Percentiles rank a stretch among this genome's conserved stretches.
Evolutionary conservation across 2,797 vertebrate genomes (phyloP).

Genomic region (Fringilla coelebs): DNA sequence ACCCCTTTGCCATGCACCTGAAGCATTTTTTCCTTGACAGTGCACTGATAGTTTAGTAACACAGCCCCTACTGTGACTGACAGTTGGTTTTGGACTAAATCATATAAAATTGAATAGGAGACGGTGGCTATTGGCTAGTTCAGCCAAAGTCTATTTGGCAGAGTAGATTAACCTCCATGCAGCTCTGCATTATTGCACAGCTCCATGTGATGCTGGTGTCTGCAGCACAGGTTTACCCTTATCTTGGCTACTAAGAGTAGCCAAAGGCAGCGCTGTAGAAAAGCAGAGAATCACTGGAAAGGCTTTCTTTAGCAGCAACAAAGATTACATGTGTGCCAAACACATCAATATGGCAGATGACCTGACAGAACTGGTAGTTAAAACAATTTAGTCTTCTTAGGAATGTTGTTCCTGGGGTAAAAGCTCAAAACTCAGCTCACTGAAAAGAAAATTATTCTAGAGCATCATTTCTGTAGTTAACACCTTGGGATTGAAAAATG

Average conservation of each 20-base stretch:
- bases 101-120: background rate
- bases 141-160: conserved; percentile 34
- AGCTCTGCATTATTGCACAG: background rate
- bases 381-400: background rate
- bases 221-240: background rate
- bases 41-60: conserved; percentile 31
- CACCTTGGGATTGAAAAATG: background rate
- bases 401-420: background rate
- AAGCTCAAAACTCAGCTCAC: conserved; percentile 7
- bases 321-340: background rate
- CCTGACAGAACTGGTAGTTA: background rate
- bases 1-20: conserved; percentile 34
- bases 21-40: conserved; percentile 41
- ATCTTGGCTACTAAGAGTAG: background rate
- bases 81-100: conserved; percentile 32
- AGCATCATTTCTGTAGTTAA: background rate
- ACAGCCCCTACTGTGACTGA: conserved; percentile 32
- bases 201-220: background rate
- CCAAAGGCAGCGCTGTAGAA: background rate
- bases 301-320: background rate
- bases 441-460: background rate
- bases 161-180: background rate
- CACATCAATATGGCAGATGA: background rate
- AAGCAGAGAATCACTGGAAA: background rate
- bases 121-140: background rate